Conservation (phyloP, 1,140 invertebrate species). For the Chymomyza costata region DNA sequence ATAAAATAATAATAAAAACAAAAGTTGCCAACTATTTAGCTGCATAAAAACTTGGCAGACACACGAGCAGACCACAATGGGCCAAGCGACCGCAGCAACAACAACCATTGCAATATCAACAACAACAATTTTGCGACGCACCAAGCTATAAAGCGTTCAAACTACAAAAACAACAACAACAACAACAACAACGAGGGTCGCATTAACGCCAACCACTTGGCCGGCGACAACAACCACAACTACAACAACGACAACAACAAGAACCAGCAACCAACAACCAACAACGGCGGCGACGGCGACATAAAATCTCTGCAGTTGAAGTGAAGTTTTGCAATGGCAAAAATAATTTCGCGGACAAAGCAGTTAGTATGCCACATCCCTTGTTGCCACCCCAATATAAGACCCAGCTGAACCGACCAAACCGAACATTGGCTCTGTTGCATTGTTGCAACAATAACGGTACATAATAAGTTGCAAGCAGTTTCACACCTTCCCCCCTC, state of each 20-base stretch:
- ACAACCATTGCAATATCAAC: not conserved
- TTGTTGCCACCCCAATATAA: not conserved
- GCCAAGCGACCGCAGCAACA: conserved; percentile 37
- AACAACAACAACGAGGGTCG: conserved; percentile 5
- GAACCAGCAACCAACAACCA: conserved; percentile 2
- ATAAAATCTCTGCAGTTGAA: conserved; percentile 53
- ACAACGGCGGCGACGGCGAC: conserved; percentile 21
- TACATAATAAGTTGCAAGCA: conserved; percentile 62
- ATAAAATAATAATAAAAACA: conserved; percentile 42
- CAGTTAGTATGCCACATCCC: conserved; percentile 15
- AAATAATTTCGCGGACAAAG: conserved; percentile 64
- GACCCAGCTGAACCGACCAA: too few species aligned
- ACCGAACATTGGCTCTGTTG: not conserved
- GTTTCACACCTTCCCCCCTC: too few species aligned
- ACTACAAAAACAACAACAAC: conserved; percentile 1
- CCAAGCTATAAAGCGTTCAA: conserved; percentile 56
- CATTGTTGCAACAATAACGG: conserved; percentile 53
- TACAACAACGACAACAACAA: not conserved
- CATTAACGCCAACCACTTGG: too few species aligned
- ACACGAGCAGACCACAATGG: conserved; percentile 59
- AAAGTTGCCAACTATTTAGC: conserved; percentile 65
- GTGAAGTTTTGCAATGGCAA: not conserved
- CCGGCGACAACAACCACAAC: conserved; percentile 1
- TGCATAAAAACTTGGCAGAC: conserved; percentile 64
- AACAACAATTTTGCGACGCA: not conserved